phyloP scores from a whole-genome alignment of 2,113 vertebrate species.

The Boleophthalmus pectinirostris region DNA sequence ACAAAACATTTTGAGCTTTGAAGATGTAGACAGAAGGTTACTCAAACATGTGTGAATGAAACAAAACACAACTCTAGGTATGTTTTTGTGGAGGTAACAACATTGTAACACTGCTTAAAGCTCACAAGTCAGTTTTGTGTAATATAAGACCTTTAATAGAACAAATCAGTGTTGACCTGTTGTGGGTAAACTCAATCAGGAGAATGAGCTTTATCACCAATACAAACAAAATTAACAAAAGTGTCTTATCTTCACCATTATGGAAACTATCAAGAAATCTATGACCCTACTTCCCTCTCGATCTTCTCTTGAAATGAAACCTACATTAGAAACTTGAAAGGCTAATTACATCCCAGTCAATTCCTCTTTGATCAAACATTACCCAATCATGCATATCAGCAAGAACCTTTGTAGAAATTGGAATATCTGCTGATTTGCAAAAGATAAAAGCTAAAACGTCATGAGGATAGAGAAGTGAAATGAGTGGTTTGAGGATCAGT shows the following conservation, averaged over 20 bases:
- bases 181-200: not conserved
- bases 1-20: too few species aligned
- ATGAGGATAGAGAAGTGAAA: not conserved
- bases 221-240: not conserved
- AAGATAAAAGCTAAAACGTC: not conserved
- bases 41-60: too few species aligned
- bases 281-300: not conserved
- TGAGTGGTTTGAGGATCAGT: not conserved
- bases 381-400: not conserved
- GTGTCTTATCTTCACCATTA: conserved; percentile 4
- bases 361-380: not conserved
- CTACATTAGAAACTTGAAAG: not conserved
- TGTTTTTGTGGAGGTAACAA: too few species aligned
- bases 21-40: too few species aligned
- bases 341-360: not conserved
- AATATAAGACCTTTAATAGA: not conserved
- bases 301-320: not conserved
- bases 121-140: too few species aligned
- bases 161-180: not conserved
- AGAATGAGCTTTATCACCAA: not conserved
- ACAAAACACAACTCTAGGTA: too few species aligned
- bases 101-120: too few species aligned
- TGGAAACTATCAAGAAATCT: not conserved
- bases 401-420: not conserved
- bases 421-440: not conserved